Base-by-base conservation (phyloP, 2,113 vertebrate genomes). In the Alligator sinensis region DNA sequence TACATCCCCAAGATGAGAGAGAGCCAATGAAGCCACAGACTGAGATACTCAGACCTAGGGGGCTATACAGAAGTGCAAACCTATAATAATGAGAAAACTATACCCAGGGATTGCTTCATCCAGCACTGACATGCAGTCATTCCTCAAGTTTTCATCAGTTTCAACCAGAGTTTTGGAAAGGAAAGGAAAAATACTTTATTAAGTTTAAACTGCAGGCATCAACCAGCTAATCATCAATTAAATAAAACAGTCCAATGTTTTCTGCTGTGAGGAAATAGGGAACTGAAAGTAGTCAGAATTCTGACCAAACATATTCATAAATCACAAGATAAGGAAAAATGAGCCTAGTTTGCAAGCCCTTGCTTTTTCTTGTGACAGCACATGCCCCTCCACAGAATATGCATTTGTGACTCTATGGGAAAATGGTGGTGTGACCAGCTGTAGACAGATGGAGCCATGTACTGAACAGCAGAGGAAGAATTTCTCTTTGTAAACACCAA, bases 311-410 rank as follows among this genome's bases (percentile, higher is more conserved):
- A 81, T 81, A 63, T 9, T 66, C 22, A 18, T 74, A 74, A 91
- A 80, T 87, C 34, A 2, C 2, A 4, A 6, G 13, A 18, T 11
- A 68, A 86, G 62, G 5, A 84, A 2, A 9, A 88, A 82, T 13
- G 4, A 75, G 9, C 2, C 57, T 64, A 25, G 25, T 4, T 88
- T 91, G 77, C 61, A 84, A 66, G 84, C 12, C 66, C 11, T 54
- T 54, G 17, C 8, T 63, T 91, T 84, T 87, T 24, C 13, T 76
- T 93, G 83, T 77, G 82, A 88, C 77, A 84, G 18, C 58, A 90
- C n/a, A 77, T 19, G 1, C 3, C 27, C 74, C 5, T 84, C 70
- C n/a, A 75, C 59, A 90, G 84, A 84, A 94, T 30, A 61, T 47
- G 34, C 21, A 74, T 47, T 25, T 74, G 34, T 14, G 47, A 22